phyloP scores from a whole-genome alignment of 2,797 vertebrate species.

The Brachyalestes nurse region DNA sequence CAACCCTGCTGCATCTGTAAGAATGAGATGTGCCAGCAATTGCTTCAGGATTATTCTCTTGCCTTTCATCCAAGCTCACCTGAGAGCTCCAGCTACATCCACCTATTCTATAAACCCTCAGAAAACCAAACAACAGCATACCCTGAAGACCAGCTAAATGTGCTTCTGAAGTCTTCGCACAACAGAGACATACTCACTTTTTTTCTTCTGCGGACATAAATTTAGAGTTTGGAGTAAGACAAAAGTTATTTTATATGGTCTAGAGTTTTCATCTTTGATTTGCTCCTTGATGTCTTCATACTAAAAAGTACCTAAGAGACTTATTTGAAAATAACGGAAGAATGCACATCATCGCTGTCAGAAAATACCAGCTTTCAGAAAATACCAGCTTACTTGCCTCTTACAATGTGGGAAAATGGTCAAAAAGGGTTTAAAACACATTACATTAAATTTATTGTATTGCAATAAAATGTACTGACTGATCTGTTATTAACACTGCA shows the following conservation, averaged over 20 bases:
- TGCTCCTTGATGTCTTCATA: background rate
- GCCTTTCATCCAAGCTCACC: conserved; percentile 28
- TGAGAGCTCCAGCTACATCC: conserved; percentile 22
- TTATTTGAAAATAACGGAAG: background rate
- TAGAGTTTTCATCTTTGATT: background rate
- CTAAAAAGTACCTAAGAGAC: background rate
- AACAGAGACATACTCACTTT: background rate
- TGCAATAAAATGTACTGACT: background rate
- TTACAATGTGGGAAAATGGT: too few species aligned
- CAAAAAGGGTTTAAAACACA: too few species aligned
- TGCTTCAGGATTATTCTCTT: conserved; percentile 18
- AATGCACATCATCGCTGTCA: too few species aligned
- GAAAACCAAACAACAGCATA: conserved; percentile 9
- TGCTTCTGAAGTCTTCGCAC: background rate
- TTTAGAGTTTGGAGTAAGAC: background rate
- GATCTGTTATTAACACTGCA: background rate
- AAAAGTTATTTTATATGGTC: background rate
- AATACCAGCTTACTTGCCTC: too few species aligned
- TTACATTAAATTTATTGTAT: too few species aligned
- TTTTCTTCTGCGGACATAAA: background rate
- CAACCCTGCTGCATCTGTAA: background rate
- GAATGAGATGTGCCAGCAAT: conserved; percentile 19
- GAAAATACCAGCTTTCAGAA: too few species aligned
- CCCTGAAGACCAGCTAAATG: background rate
- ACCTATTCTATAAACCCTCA: conserved; percentile 19